Conservation (phyloP, 2,888 invertebrate species). For the Philaethria dido region DNA sequence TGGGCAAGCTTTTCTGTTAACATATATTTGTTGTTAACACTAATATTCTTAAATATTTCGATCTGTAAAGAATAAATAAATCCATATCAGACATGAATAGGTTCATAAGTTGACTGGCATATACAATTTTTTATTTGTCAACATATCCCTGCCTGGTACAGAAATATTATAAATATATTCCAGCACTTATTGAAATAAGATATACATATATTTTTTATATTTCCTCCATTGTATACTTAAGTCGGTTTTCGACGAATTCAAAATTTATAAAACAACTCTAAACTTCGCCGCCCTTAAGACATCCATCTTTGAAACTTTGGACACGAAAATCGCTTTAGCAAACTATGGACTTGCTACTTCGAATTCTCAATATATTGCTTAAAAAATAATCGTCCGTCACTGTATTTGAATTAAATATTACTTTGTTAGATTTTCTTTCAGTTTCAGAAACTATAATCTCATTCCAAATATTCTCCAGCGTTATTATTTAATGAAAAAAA, state of each 20-base stretch:
- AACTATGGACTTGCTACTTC: slow-evolving; percentile 29
- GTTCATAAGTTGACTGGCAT: no score
- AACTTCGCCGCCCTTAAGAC: slow-evolving; percentile 34
- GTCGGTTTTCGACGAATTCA: slow-evolving; percentile 24
- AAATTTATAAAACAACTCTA: slow-evolving; percentile 31
- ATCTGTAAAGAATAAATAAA: no score
- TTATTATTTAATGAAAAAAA: no score
- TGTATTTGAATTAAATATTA: slow-evolving; percentile 13
- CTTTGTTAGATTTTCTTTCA: background rate
- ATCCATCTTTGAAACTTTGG: slow-evolving; percentile 49
- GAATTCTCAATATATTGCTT: slow-evolving; percentile 14
- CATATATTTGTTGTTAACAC: no score
- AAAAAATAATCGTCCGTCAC: background rate
- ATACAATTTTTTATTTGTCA: no score
- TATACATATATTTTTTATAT: background rate
- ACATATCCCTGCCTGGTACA: no score
- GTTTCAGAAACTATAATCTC: background rate
- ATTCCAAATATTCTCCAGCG: no score
- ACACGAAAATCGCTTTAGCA: slow-evolving; percentile 61
- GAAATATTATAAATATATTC: no score
- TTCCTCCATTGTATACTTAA: slow-evolving; percentile 5
- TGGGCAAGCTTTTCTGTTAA: no score
- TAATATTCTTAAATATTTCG: no score
- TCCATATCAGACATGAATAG: no score
- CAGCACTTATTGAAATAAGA: background rate